A percentile compares a stretch with the other conserved stretches of the same genome.
These are phyloP conservation scores for Benitochromis conjunctus DNA, from an alignment of 2,113 vertebrate species.

Conservation along the genomic window DNA sequence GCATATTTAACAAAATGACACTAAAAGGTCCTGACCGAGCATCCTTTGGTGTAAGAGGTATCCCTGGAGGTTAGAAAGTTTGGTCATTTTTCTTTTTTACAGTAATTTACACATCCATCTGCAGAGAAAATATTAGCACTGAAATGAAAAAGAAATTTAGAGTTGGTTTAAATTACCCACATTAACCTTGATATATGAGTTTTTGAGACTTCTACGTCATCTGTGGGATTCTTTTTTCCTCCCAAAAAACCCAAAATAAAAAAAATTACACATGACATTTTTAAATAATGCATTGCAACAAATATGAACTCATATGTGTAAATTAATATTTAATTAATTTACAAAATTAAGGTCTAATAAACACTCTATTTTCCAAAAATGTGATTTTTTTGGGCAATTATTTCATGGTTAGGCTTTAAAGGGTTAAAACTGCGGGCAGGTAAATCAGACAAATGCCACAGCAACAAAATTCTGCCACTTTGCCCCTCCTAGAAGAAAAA, in stretches of 20 bases:
- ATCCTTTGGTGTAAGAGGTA: background rate
- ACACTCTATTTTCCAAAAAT: background rate
- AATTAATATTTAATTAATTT: background rate
- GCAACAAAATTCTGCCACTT: background rate
- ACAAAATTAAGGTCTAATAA: background rate
- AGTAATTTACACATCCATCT: background rate
- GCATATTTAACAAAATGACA: background rate
- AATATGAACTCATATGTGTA: background rate
- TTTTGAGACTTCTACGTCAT: background rate
- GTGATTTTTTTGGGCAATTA: accelerated
- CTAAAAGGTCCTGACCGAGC: background rate
- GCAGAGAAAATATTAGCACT: background rate
- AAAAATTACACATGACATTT: no score
- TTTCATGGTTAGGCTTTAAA: background rate
- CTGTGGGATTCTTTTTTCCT: background rate
- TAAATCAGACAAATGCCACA: background rate
- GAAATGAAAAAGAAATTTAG: background rate
- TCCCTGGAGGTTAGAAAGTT: background rate
- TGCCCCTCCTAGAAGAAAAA: background rate
- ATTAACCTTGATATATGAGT: background rate
- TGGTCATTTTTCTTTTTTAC: background rate
- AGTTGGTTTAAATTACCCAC: background rate
- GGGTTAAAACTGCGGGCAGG: background rate
- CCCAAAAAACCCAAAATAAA: no score
- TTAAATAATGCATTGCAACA: no score